Conservation (phyloP, 2,888 invertebrate genomes). For the Parasteatoda lunata region DNA sequence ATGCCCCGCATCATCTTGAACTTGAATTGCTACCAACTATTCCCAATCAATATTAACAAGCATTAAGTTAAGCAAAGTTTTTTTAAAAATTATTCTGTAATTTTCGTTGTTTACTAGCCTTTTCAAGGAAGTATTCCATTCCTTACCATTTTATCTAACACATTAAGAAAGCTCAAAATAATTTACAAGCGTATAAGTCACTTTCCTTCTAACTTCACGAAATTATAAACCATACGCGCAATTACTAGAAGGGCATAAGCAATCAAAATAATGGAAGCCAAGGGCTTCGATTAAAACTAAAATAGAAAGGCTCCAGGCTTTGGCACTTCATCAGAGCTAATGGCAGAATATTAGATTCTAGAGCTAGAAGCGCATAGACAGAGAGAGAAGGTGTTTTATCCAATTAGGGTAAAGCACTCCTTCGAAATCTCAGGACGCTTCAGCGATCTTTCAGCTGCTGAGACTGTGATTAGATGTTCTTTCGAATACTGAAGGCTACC, state of each 20-base stretch:
- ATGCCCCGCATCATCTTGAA: no score
- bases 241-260: slow-evolving; percentile 55
- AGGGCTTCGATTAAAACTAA: slow-evolving; percentile 60
- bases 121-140: not conserved
- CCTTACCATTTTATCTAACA: not conserved
- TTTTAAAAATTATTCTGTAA: not conserved
- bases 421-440: slow-evolving; percentile 37
- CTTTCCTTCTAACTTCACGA: not conserved
- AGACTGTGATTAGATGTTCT: slow-evolving; percentile 34
- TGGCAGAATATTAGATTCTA: slow-evolving; percentile 61
- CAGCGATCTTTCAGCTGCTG: slow-evolving; percentile 26
- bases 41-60: not conserved
- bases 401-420: slow-evolving; percentile 47
- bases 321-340: slow-evolving; percentile 63
- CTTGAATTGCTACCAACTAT: not conserved
- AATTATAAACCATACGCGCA: slow-evolving; percentile 45
- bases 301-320: slow-evolving; percentile 52
- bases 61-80: not conserved
- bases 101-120: not conserved
- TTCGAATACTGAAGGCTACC: not conserved
- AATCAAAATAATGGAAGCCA: slow-evolving; percentile 61
- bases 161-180: not conserved
- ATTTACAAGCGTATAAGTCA: not conserved
- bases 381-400: slow-evolving; percentile 61
- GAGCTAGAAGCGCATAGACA: slow-evolving; percentile 16